phyloP scores from a whole-genome alignment of 1,140 invertebrate genomes.

The Brachionus koreanus region DNA sequence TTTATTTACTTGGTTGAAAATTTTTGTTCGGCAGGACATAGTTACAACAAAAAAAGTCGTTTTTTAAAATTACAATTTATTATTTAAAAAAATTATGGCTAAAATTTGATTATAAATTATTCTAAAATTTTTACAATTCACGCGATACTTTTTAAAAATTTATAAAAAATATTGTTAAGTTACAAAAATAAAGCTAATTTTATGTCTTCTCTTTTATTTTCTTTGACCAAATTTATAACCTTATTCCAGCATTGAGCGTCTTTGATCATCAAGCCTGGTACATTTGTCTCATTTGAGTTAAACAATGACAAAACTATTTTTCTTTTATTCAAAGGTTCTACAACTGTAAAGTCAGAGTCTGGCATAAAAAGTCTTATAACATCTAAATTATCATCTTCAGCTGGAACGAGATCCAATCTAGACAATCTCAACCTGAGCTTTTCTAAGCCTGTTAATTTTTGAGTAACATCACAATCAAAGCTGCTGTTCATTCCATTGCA shows the following conservation, averaged over 20 bases:
- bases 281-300: not conserved
- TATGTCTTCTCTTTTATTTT: not conserved
- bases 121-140: not conserved
- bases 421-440: not conserved
- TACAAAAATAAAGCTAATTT: constrained; percentile 22
- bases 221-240: not conserved
- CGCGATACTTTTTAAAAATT: not conserved
- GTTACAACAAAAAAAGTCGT: not conserved
- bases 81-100: not conserved
- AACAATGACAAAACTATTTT: constrained; percentile 3
- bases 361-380: not conserved
- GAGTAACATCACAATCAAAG: constrained; percentile 22
- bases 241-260: not conserved
- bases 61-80: not conserved
- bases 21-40: not conserved
- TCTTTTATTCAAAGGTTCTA: not conserved
- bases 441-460: not conserved
- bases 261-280: not conserved
- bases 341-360: constrained; percentile 16
- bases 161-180: not conserved
- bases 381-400: not conserved
- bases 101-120: not conserved
- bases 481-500: not conserved
- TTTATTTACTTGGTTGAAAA: not conserved
- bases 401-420: not conserved